Evolutionary conservation across 2,797 vertebrate species (phyloP), one percentile per base, ranked within the genome.

Genomic region (Sciurus vulgaris): DNA sequence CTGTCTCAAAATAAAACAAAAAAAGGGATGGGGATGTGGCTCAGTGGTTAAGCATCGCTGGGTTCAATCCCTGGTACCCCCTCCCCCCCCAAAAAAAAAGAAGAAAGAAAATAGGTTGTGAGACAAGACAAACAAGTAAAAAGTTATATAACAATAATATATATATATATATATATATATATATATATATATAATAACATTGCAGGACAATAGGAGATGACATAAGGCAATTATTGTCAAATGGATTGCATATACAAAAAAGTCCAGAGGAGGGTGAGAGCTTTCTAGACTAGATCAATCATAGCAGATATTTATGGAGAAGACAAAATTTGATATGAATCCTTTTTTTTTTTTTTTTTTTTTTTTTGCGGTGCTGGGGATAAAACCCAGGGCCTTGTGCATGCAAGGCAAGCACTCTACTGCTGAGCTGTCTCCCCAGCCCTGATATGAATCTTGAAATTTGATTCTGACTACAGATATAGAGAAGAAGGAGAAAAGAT

Each of bases 81-180:
- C 38, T 38, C 38, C 38, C 38, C 38, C 38, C 38, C 38, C 28
- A 67, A 15, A 67, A 67, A n/a, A 56, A 33, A 92, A 86, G 84
- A 95, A 51, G 14, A 51, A 51, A 54, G 5, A 67, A 96, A 56
- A 67, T 30, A n/a, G 78, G 70, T 63, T 86, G 54, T 93, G 59
- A 97, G 67, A 89, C 69, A 74, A 96, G 93, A 96, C 30, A 97
- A 93, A 93, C 51, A 89, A 92, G 81, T 73, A 92, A 63, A 84
- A 96, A 81, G 74, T 94, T 96, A 73, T 24, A 20, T 77, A 96
- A 94, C 77, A 96, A 47, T 81, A 83, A 87, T 33, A 85, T 67
- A 24, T 67, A 93, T 26, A 94, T 67, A 93, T 26, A 94, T 67
- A 93, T 26, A 94, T 67, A 93, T 26, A 94, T 67, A 93, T 26